Conservation (phyloP, 2,113 vertebrate genomes). For the Oceanodroma tethys region DNA sequence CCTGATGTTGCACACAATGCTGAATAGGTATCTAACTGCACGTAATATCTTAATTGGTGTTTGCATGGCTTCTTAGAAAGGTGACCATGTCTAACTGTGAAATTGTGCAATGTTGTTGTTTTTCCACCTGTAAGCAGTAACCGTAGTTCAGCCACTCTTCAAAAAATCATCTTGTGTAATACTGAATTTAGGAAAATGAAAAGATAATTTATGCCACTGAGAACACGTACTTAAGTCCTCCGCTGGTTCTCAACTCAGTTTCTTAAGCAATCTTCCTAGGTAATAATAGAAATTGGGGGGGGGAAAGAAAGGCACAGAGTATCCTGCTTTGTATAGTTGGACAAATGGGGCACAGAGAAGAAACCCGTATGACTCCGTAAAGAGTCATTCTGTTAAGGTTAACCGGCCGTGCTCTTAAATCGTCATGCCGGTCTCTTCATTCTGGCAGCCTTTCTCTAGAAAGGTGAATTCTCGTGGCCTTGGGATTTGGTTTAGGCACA, state of each 20-base stretch:
- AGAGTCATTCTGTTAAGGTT: not conserved
- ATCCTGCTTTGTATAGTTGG: not conserved
- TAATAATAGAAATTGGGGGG: not conserved
- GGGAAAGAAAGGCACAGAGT: fast-evolving
- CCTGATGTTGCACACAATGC: too few species aligned
- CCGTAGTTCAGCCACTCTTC: not conserved
- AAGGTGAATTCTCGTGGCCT: not conserved
- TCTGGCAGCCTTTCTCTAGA: not conserved
- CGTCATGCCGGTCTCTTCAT: fast-evolving
- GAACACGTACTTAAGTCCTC: not conserved
- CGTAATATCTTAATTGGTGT: not conserved
- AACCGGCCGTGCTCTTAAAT: not conserved
- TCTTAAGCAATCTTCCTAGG: not conserved
- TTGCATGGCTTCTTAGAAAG: not conserved
- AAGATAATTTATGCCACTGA: not conserved
- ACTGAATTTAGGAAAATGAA: not conserved
- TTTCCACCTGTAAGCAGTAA: not conserved
- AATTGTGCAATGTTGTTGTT: not conserved
- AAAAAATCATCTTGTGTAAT: not conserved
- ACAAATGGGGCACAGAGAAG: not conserved
- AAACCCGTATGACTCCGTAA: not conserved
- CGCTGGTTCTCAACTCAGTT: not conserved
- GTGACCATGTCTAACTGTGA: not conserved
- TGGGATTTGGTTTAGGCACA: not conserved
- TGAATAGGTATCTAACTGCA: too few species aligned